A percentile compares a stretch with the other conserved stretches of the same genome.
Evolutionary conservation across 2,113 vertebrate species (phyloP).

Genomic region (Phalacrocorax carbo): DNA sequence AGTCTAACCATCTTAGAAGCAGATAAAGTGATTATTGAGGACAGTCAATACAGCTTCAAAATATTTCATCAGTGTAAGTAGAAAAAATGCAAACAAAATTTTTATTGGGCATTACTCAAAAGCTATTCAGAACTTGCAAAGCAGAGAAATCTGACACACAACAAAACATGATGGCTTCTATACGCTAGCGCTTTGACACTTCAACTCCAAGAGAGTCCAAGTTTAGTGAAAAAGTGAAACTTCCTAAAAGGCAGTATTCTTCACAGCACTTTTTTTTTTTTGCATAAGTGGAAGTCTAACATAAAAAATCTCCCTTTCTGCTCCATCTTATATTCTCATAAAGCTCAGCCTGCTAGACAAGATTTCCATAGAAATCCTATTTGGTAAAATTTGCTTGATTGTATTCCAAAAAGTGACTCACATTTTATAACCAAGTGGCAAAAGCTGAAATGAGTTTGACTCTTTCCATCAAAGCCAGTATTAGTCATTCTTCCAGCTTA

Average conservation of each 20-base stretch:
- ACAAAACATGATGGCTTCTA: neutral
- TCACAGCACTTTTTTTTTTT: neutral
- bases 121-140: neutral
- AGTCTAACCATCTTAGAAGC: neutral
- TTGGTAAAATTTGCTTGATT: neutral
- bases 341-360: neutral
- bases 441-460: neutral
- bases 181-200: neutral
- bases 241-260: neutral
- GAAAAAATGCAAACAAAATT: neutral
- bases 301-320: neutral
- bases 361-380: conserved; percentile 1
- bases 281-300: neutral
- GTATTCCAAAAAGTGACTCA: conserved; percentile 31
- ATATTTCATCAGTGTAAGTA: neutral
- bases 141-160: neutral
- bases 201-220: neutral
- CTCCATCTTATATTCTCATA: neutral
- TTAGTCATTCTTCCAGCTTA: neutral
- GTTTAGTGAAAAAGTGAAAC: neutral
- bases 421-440: neutral
- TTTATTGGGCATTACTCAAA: neutral
- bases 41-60: neutral
- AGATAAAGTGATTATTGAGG: neutral
- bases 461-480: neutral